Conservation (phyloP, 2,888 invertebrate species). For the Cosmia trapezina region DNA sequence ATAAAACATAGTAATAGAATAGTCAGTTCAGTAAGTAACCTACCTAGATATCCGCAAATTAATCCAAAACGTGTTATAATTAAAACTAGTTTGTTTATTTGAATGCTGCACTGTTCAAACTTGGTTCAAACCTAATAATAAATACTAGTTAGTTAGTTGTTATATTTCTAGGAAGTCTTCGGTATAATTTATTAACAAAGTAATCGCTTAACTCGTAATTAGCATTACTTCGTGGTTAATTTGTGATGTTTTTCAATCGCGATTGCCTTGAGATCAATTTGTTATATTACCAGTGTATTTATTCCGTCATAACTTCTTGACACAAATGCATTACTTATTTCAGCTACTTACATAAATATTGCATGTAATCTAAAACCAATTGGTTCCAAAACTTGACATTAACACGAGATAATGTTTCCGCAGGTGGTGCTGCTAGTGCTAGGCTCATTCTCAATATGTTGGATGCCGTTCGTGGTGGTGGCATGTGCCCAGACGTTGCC, state of each 20-base stretch:
- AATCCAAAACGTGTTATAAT: background rate
- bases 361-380: background rate
- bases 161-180: background rate
- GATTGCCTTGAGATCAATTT: background rate
- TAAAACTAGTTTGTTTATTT: background rate
- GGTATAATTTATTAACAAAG: background rate
- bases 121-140: no score
- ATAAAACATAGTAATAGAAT: background rate
- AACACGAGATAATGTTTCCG: slow-evolving; percentile 62
- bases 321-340: background rate
- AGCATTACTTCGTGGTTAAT: slow-evolving; percentile 13
- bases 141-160: no score
- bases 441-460: slow-evolving; percentile 95
- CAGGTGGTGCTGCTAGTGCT: slow-evolving; percentile 94
- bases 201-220: slow-evolving; percentile 16
- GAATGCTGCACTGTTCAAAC: background rate
- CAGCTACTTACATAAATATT: background rate
- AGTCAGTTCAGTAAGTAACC: background rate
- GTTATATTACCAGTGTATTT: background rate
- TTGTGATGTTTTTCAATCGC: background rate
- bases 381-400: background rate
- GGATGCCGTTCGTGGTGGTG: slow-evolving; percentile 94
- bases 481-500: slow-evolving; percentile 91
- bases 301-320: background rate
- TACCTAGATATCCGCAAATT: background rate